Base-by-base conservation (phyloP, 2,113 vertebrate genomes). In the Microcebus griseorufus region DNA sequence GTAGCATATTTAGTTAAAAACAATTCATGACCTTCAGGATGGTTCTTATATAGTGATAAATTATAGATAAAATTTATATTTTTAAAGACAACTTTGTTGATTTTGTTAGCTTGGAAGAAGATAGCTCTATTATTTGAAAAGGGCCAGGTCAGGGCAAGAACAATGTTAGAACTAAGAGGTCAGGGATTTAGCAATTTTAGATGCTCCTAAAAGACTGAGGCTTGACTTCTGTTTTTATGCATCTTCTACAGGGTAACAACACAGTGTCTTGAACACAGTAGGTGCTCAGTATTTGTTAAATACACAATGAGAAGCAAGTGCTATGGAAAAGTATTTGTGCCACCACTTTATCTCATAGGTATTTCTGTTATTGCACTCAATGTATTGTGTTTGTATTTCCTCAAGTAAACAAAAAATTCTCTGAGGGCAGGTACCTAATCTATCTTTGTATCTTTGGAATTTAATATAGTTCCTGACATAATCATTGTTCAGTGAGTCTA, bases 71-170 rank as follows among this genome's bases (percentile, higher is more conserved):
- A 83, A 17, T 67, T 94, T 85, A 23, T 88, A 62, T 75, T 94
- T 95, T 88, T 85, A 81, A 92, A 96, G 73, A 93, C 78, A 96
- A 69, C n/a, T 89, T 76, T 55, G 32, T 80, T 80, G 69, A 86
- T 96, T 86, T 90, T 89, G 10, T 42, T 94, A 10, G 17, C 64
- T 89, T 92, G 34, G 62, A 70, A 93, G 75, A n/a, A 51, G 34
- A 20, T 95, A 29, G 17, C 39, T 64, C 23, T 96, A 8, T 76
- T 58, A 32, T 62, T 95, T 94, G 51, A 88, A 78, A 95, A 80
- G n/a, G 18, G 2, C 45, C 86, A 14, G 8, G 34, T 88, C 34
- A 60, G 55, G 22, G 22, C 32, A 93, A 81, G 27, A 89, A 51
- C 84, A 62, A 67, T 69, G 8, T 70, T 76, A 93, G 14, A 90